Base-by-base conservation (phyloP, 2,113 vertebrate genomes). In the Lepus timidus region DNA sequence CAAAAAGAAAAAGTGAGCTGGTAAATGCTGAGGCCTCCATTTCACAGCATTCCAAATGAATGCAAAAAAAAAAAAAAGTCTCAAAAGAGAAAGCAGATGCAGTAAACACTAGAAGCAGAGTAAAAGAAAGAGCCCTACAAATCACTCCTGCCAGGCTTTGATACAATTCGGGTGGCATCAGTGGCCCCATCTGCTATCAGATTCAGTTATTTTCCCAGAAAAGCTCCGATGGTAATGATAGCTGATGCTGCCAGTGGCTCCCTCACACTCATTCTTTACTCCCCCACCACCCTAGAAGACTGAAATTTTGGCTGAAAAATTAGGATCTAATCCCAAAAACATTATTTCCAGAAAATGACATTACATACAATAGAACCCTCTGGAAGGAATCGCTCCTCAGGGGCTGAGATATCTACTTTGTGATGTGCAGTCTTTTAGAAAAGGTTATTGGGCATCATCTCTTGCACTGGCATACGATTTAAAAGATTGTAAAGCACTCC, bases 191-290 rank as follows among this genome's bases (percentile, higher is more conserved):
- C 27, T 86, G 23, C 79, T 83, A 31, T 29, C 4, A 6, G 61
- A 80, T 91, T 84, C 91, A 88, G 1, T 97, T 94, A 93, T 92
- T 85, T 88, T 97, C 88, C 51, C 75, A 88, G 85, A 84, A 93
- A 96, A 96, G 16, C 93, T 87, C 70, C 20, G 44, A 97, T 85
- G 90, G 22, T 44, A 81, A 51, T 84, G 87, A 90, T 31, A 84
- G 11, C 70, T 91, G 78, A 29, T 88, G 90, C 65, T 96, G 92
- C 92, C 65, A 70, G 36, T 49, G 86, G 65, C 64, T 65, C 44
- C 91, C 79, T 93, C 93, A 95, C 49, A 27, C 44, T 97, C 17
- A 55, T 96, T 97, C 92, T 94, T 97, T 96, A 93, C 85, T 87
- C 79, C 88, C 44, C 33, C 23, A 58, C 96, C 91, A 83, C 11